Conservation (phyloP, 2,888 invertebrate species). For the Apoderus coryli region DNA sequence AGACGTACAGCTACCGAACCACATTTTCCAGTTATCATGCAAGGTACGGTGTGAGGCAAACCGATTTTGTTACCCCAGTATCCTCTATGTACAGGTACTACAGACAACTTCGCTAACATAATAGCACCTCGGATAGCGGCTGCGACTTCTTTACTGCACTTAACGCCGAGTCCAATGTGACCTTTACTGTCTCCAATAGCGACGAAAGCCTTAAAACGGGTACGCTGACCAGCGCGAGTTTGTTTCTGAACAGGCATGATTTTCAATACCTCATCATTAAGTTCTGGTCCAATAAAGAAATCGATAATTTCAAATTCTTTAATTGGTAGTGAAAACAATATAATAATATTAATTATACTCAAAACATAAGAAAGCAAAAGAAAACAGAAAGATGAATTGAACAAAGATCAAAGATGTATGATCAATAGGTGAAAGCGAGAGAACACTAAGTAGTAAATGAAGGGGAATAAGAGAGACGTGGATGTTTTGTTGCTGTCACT, state of each 20-base stretch:
- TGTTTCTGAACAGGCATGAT: slow-evolving; percentile 99
- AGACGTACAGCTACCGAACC: slow-evolving; percentile 95
- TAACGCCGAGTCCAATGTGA: slow-evolving; percentile 97
- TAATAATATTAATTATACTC: too few relatives aligned
- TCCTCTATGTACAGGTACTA: slow-evolving; percentile 94
- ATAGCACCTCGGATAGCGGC: slow-evolving; percentile 99
- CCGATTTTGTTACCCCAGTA: slow-evolving; percentile 99
- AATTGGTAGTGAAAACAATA: slow-evolving; percentile 96
- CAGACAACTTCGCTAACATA: slow-evolving; percentile 93
- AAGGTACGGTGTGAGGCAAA: slow-evolving; percentile 97
- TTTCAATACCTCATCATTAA: slow-evolving; percentile 92
- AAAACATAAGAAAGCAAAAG: too few relatives aligned
- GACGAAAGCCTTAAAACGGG: slow-evolving; percentile 90
- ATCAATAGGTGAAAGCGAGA: too few relatives aligned
- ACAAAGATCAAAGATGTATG: too few relatives aligned
- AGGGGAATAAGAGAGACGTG: too few relatives aligned
- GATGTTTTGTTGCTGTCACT: too few relatives aligned
- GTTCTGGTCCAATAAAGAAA: slow-evolving; percentile 79
- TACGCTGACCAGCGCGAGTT: slow-evolving; percentile 98
- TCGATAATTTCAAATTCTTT: slow-evolving; percentile 99
- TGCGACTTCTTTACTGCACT: slow-evolving; percentile 99
- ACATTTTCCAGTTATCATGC: slow-evolving; percentile 97
- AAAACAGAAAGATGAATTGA: too few relatives aligned
- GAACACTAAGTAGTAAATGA: too few relatives aligned
- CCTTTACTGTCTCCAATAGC: slow-evolving; percentile 98